Evolutionary conservation across 2,888 invertebrate species (phyloP).

Genomic region (Andrena hattorfiana): DNA sequence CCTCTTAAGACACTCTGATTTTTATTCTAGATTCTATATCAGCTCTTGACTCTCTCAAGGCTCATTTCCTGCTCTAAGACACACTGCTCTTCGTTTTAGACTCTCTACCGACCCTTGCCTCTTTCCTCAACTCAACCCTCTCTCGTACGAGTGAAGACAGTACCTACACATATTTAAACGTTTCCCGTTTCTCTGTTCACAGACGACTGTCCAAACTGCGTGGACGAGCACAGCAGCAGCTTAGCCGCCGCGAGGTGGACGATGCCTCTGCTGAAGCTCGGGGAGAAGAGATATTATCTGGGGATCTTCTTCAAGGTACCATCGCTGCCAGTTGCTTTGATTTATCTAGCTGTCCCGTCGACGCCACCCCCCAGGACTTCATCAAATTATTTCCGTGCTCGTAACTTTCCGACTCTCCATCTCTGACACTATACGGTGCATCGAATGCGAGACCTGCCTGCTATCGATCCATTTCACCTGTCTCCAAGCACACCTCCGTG

Average conservation of each 20-base stretch:
- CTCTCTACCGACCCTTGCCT: no score
- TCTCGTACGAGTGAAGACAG: background rate
- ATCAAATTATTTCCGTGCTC: slow-evolving; percentile 70
- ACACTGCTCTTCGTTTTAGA: no score
- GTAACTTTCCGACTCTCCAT: slow-evolving; percentile 61
- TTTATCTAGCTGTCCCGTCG: slow-evolving; percentile 55
- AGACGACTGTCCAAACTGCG: slow-evolving; percentile 93
- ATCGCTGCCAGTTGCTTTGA: slow-evolving; percentile 63
- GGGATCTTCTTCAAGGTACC: slow-evolving; percentile 97
- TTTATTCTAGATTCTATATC: no score
- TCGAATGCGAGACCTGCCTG: slow-evolving; percentile 57
- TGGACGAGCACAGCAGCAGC: slow-evolving; percentile 88
- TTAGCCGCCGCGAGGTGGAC: slow-evolving; percentile 93
- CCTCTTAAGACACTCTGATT: no score
- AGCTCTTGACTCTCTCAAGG: no score
- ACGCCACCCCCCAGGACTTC: slow-evolving; percentile 60
- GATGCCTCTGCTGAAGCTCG: slow-evolving; percentile 95
- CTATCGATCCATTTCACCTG: slow-evolving; percentile 57
- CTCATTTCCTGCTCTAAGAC: no score
- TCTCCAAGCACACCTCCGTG: slow-evolving; percentile 4
- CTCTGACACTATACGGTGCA: slow-evolving; percentile 66
- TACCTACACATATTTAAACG: background rate
- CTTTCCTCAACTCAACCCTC: background rate
- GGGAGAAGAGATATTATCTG: slow-evolving; percentile 95
- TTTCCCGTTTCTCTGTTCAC: slow-evolving; percentile 67